Percentiles rank a stretch among this genome's conserved stretches.
Conservation (phyloP, 2,113 vertebrate genomes). For the Platycercus adscitus region DNA sequence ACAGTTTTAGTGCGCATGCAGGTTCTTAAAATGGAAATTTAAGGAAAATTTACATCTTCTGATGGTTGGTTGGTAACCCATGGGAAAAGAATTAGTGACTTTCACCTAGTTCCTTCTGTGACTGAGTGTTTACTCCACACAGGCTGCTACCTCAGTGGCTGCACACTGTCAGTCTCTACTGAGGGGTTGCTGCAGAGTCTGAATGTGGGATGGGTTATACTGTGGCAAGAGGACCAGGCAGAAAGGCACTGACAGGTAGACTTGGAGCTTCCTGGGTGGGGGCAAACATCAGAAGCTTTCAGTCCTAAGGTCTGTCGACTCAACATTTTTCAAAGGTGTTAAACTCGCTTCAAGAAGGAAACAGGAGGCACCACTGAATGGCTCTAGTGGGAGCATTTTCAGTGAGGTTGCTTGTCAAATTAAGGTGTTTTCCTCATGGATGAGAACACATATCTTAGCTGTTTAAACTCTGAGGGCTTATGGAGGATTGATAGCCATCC, state of each 20-base stretch:
- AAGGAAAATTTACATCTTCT: neutral
- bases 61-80: neutral
- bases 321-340: neutral
- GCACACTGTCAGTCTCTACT: fast-evolving
- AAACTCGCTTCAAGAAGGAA: neutral
- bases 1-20: neutral
- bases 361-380: neutral
- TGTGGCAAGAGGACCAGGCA: neutral
- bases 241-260: neutral
- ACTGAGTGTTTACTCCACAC: neutral
- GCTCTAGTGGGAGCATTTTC: neutral
- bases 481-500: constrained; percentile 44
- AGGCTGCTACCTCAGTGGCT: neutral
- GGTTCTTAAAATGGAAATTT: neutral
- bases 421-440: neutral
- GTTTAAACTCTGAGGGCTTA: neutral
- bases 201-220: neutral
- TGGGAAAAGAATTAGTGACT: neutral
- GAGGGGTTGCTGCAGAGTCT: neutral
- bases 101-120: neutral
- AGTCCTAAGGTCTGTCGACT: neutral
- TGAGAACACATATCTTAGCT: neutral
- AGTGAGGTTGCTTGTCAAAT: neutral
- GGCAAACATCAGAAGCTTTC: neutral
- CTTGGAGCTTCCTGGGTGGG: neutral